A percentile compares a stretch with the other conserved stretches of the same genome.
phyloP scores from a whole-genome alignment of 2,888 invertebrate species.

The Patella ulyssiponensis region DNA sequence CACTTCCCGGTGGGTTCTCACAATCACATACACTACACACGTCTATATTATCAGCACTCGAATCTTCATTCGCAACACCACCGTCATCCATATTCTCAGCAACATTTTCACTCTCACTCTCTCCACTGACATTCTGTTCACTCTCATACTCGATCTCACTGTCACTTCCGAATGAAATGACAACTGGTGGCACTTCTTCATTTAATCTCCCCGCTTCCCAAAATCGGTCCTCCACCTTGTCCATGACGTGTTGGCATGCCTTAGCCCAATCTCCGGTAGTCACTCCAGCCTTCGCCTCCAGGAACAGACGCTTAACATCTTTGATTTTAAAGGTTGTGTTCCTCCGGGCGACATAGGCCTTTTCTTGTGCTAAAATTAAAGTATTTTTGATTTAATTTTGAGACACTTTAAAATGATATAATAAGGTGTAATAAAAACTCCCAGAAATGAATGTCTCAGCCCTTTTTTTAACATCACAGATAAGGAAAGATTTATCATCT shows the following conservation, averaged over 20 bases:
- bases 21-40: no score
- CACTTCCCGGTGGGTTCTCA: no score
- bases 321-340: not conserved
- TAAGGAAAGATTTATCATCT: no score
- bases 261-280: not conserved
- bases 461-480: no score
- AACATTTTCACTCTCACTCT: not conserved
- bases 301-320: not conserved
- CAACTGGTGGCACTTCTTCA: no score
- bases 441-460: no score
- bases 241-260: not conserved
- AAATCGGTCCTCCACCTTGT: not conserved
- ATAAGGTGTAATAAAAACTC: no score
- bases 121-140: not conserved
- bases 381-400: not conserved
- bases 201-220: not conserved
- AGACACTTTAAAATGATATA: no score
- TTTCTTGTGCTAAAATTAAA: not conserved
- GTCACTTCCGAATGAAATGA: not conserved
- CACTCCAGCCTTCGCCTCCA: not conserved
- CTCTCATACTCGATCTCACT: not conserved
- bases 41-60: no score
- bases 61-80: no score
- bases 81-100: not conserved
- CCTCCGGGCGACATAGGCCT: not conserved